Evolutionary conservation across 2,113 vertebrate species (phyloP), one percentile per base, ranked within the genome.

Genomic region (Chrysemys picta): DNA sequence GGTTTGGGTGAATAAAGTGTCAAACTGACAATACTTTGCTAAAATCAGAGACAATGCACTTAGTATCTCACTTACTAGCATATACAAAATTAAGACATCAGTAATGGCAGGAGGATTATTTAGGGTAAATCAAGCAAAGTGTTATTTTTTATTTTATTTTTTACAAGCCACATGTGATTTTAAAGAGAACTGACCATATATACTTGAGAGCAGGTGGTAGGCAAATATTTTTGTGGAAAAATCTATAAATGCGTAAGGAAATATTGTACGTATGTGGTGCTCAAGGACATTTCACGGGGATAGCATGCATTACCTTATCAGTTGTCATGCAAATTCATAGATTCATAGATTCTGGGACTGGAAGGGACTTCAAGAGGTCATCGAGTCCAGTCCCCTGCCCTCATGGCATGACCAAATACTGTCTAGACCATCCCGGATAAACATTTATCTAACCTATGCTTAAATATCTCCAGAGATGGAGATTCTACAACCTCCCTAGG

Each of bases 241-340:
- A 62, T 6, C 29, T 1, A 2, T 27, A 9, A 45, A 45, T 4
- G 65, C 4, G 3, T 2, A 45, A 2, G 1, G 1, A 1, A 80
- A 88, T 85, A 50, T 86, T 84, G 85, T 38, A 22, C 1, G 0
- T 47, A 81, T 56, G 69, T 62, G 11, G 89, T 82, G 42, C 5
- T 57, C 42, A 82, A 91, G 82, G 53, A 11, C 17, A 91, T 78
- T 50, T 42, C 57, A 29, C 35, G 76, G 53, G 45, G 85, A 82
- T 16, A 7, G 45, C 35, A 85, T 86, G 25, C 2, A 76, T 79
- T 86, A 10, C 4, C 17, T 76, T 92, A 5, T 59, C 12, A 84
- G 24, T 3, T 57, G 4, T 8, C 53, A 2, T 12, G 38, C 38
- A 75, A 42, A 81, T 45, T 45, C 42, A 45, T 45, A 45, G 42